Evolutionary conservation across 2,113 vertebrate species (phyloP).

Genomic region (Alosa alosa): DNA sequence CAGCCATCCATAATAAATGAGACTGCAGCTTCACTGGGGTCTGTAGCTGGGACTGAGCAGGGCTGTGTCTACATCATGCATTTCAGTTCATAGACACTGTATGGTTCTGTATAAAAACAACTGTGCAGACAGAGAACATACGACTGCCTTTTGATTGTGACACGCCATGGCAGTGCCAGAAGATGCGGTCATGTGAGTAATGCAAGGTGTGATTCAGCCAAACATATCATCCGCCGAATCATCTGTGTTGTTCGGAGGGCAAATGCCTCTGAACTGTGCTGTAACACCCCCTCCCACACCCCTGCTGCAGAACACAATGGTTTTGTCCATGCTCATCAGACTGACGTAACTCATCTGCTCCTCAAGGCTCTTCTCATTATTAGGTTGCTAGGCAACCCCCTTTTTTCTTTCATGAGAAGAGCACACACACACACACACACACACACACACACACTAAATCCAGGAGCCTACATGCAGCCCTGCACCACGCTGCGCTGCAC

Average conservation of each 20-base stretch:
- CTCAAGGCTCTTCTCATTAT: slow-evolving; percentile 54
- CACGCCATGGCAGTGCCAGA: neutral
- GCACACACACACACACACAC: slow-evolving; percentile 29
- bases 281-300: slow-evolving; percentile 34
- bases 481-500: slow-evolving; percentile 30
- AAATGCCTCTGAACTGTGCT: slow-evolving; percentile 13
- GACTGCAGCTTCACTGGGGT: slow-evolving; percentile 17
- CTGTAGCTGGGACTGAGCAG: neutral
- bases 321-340: slow-evolving; percentile 49
- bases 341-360: slow-evolving; percentile 51
- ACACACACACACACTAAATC: slow-evolving; percentile 30
- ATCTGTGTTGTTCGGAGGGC: slow-evolving; percentile 13
- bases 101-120: neutral
- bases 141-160: neutral
- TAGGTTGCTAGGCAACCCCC: slow-evolving; percentile 65
- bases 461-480: slow-evolving; percentile 42
- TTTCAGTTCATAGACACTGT: neutral
- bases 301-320: slow-evolving; percentile 25
- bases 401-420: slow-evolving; percentile 54
- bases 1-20: slow-evolving; percentile 48
- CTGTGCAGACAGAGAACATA: neutral
- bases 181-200: neutral
- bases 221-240: slow-evolving; percentile 8
- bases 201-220: slow-evolving; percentile 10
- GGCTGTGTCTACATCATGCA: neutral